Percentiles rank a stretch among this genome's conserved stretches.
phyloP scores from a whole-genome alignment of 2,888 invertebrate genomes.

The Pollenia amentaria region DNA sequence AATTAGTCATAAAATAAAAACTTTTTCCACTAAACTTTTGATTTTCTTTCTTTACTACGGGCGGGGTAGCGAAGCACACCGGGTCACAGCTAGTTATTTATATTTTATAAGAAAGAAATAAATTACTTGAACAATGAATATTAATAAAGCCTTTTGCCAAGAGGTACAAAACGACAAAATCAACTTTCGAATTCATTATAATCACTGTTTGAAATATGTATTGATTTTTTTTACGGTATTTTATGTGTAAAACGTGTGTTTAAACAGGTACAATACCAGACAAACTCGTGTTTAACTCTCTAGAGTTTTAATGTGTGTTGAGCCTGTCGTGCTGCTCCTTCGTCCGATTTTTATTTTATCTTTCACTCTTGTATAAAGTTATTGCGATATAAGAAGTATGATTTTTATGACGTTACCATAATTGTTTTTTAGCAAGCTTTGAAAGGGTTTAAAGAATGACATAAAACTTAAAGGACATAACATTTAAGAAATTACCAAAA shows the following conservation, averaged over 20 bases:
- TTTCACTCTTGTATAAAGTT: background rate
- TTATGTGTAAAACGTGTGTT: conserved; percentile 53
- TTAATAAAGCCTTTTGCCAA: conserved; percentile 53
- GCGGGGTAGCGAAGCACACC: too few species aligned
- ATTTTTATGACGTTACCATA: conserved; percentile 52
- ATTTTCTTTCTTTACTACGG: too few species aligned
- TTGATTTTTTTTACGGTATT: conserved; percentile 44
- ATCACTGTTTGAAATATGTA: conserved; percentile 56
- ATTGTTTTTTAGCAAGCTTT: too few species aligned
- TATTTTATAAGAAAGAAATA: conserved; percentile 4
- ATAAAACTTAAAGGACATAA: background rate
- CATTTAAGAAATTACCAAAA: too few species aligned
- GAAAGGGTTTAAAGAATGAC: background rate
- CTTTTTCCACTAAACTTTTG: too few species aligned
- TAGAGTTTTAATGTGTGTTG: conserved; percentile 9
- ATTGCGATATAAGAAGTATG: conserved; percentile 58
- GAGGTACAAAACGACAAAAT: background rate
- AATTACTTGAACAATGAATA: conserved; percentile 38
- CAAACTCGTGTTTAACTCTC: conserved; percentile 10
- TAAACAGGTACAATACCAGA: conserved; percentile 39
- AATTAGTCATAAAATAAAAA: too few species aligned
- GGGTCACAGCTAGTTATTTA: too few species aligned
- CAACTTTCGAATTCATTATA: conserved; percentile 64
- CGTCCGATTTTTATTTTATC: conserved; percentile 6
- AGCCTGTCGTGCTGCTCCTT: background rate